Percentiles rank a stretch among this genome's conserved stretches.
Evolutionary conservation across 2,888 invertebrate genomes (phyloP).

Genomic region (Himalopsyche japonica): DNA sequence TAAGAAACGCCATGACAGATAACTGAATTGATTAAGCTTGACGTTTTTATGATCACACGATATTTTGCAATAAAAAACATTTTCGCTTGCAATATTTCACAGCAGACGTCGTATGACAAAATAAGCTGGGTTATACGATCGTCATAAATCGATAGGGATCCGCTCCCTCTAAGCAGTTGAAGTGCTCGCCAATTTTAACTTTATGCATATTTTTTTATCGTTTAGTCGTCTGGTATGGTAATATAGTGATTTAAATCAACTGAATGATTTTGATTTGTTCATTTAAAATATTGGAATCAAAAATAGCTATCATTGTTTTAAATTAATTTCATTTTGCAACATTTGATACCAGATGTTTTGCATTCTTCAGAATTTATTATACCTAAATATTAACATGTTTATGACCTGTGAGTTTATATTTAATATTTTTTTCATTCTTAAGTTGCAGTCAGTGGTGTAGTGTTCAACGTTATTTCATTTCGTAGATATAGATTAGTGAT

Average conservation of each 20-base stretch:
- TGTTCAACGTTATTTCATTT: too few relatives aligned
- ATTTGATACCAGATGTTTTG: neutral
- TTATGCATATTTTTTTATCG: neutral
- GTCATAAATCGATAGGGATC: neutral
- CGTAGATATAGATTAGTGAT: too few relatives aligned
- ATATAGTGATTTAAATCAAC: neutral
- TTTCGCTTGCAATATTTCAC: neutral
- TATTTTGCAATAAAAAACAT: neutral
- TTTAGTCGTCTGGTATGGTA: neutral
- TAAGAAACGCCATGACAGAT: too few relatives aligned
- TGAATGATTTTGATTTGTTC: neutral
- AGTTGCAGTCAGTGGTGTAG: too few relatives aligned
- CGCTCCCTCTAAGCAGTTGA: neutral
- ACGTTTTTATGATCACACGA: neutral
- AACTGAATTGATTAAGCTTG: neutral
- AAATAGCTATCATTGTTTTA: neutral
- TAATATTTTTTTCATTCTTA: too few relatives aligned
- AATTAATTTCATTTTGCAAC: neutral
- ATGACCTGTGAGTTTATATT: neutral
- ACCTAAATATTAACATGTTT: neutral
- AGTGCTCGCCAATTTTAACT: neutral
- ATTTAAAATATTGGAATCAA: neutral
- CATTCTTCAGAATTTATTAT: neutral
- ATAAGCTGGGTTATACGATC: neutral
- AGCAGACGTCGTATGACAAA: neutral